Evolutionary conservation across 2,797 vertebrate species (phyloP).

Genomic region (Manis pentadactyla): DNA sequence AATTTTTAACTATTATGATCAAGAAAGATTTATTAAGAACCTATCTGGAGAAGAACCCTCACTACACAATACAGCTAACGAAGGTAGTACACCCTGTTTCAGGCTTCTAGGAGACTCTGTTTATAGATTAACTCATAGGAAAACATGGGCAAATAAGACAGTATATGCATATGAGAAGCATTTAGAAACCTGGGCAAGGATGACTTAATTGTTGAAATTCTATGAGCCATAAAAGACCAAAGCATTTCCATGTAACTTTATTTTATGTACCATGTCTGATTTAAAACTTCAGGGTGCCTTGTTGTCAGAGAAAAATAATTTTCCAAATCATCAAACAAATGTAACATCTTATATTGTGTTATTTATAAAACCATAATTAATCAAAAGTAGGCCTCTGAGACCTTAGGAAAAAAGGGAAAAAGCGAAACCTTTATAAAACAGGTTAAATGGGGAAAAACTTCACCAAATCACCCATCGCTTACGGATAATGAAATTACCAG

Average conservation of each 20-base stretch:
- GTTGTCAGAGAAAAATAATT: conserved; percentile 60
- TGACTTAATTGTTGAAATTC: conserved; percentile 28
- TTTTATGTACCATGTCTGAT: conserved; percentile 28
- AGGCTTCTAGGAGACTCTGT: not conserved
- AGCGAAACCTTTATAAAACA: conserved; percentile 32
- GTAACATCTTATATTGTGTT: conserved; percentile 18
- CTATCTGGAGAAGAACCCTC: not conserved
- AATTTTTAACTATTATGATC: not conserved
- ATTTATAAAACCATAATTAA: conserved; percentile 76
- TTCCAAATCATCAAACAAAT: conserved; percentile 62
- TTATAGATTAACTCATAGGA: not conserved
- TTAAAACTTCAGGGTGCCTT: conserved; percentile 66
- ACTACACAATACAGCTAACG: not conserved
- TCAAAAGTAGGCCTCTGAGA: conserved; percentile 32
- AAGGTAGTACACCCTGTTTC: not conserved
- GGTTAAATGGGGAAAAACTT: not conserved
- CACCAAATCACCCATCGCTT: conserved; percentile 66
- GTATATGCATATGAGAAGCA: conserved; percentile 51
- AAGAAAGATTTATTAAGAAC: not conserved
- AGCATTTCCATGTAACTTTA: conserved; percentile 37
- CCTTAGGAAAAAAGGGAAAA: conserved; percentile 33
- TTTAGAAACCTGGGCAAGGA: conserved; percentile 63
- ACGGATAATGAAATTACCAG: conserved; percentile 79
- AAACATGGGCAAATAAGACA: not conserved
- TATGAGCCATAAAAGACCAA: not conserved